These are phyloP conservation scores for Linhomoeus sp. DNA, from an alignment of 2,888 invertebrate genomes.

Conservation along the genomic window DNA sequence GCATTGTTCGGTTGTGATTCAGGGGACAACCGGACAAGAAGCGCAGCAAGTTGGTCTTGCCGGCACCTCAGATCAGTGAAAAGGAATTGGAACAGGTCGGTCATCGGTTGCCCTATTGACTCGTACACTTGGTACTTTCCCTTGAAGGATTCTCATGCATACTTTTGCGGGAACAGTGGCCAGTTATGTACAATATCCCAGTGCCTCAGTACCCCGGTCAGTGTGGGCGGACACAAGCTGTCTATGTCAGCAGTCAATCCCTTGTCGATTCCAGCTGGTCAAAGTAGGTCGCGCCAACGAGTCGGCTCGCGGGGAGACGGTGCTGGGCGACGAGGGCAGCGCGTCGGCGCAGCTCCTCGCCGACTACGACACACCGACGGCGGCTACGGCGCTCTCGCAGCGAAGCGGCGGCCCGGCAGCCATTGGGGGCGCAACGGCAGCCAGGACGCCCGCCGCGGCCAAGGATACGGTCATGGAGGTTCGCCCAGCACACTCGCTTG, in stretches of 20 bases:
- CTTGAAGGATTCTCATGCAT: no score
- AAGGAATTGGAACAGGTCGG: constrained; percentile 41
- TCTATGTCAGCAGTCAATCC: no score
- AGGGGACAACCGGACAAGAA: constrained; percentile 60
- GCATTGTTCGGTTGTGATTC: no score
- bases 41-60: constrained; percentile 80
- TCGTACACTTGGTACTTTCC: no score
- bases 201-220: no score
- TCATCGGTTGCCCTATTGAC: background rate
- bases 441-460: constrained; percentile 14
- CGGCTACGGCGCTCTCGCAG: no score
- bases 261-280: constrained; percentile 51
- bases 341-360: constrained; percentile 67
- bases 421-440: no score
- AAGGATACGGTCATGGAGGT: constrained; percentile 19
- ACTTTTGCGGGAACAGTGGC: no score
- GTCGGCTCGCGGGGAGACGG: constrained; percentile 51
- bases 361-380: constrained; percentile 45
- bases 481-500: no score
- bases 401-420: no score
- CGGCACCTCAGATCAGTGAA: constrained; percentile 89
- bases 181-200: no score
- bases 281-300: constrained; percentile 53
- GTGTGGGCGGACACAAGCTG: no score
- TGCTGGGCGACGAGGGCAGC: constrained; percentile 40